These are phyloP conservation scores for Odontomachus brunneus DNA, from an alignment of 1,140 invertebrate species.

Conservation along the genomic window DNA sequence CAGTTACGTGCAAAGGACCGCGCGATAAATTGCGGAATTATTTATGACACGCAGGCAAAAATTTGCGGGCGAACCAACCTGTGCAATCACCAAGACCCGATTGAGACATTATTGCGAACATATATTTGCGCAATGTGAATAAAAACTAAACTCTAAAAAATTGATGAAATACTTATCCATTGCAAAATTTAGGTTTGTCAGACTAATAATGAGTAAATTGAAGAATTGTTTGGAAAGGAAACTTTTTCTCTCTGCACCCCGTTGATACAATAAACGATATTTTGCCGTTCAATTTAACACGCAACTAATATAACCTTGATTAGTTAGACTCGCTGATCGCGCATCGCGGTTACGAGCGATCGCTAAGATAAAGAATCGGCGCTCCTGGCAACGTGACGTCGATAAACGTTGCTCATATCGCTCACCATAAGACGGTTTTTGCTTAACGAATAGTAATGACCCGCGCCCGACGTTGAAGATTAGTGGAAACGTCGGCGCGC, in stretches of 20 bases:
- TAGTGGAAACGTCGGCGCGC: constrained; percentile 17
- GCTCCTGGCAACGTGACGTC: background rate
- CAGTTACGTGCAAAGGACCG: constrained; percentile 21
- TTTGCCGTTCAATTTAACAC: background rate
- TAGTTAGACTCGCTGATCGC: background rate
- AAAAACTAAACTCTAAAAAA: background rate
- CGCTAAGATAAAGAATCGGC: too few species aligned
- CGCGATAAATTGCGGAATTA: constrained; percentile 52
- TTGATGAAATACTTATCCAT: background rate
- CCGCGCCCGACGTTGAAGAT: constrained; percentile 40
- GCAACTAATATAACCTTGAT: background rate
- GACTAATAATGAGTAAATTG: background rate
- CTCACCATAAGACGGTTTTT: constrained; percentile 5
- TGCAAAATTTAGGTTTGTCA: background rate
- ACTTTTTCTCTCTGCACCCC: background rate
- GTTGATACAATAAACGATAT: background rate
- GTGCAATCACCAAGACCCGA: constrained; percentile 5
- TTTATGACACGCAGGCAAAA: constrained; percentile 43
- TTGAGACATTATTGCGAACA: constrained; percentile 3
- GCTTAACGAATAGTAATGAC: constrained; percentile 33
- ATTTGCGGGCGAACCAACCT: constrained; percentile 29
- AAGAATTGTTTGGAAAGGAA: background rate
- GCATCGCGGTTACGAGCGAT: background rate
- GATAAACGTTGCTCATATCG: background rate
- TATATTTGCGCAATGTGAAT: background rate